Evolutionary conservation across 2,797 vertebrate genomes (phyloP), one percentile per base, ranked within the genome.

Genomic region (Cynopterus sphinx): DNA sequence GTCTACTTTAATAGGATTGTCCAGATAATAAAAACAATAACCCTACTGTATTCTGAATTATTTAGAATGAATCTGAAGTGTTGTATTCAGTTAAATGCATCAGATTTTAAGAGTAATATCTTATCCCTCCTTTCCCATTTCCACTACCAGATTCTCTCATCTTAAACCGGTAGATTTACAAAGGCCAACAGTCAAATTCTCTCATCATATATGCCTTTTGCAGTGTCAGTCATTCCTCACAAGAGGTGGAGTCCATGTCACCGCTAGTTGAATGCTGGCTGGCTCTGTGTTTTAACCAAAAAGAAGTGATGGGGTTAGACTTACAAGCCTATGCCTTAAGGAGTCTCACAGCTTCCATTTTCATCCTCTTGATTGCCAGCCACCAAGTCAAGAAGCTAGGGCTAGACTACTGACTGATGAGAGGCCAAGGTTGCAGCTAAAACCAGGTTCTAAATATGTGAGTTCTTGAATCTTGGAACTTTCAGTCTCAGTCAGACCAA

Each of bases 101-200:
- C 83, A 86, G 22, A 51, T 28, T 92, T 68, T 89, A 85, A 90
- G 26, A 74, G 55, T 57, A 8, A 3, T 16, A 55, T 12, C 78
- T 85, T 71, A 71, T 36, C 17, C 41, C 26, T 61, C 63, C 78
- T 68, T 87, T 96, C 87, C 46, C 65, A 90, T 94, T 84, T 57
- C 59, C 49, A 36, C 36, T 65, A 53, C 39, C 39, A 93, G 59
- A 75, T 71, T 77, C 61, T 87, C 81, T 95, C 33, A 16, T 74
- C 36, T 90, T n/a, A 51, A 61, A 22, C 11, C 85, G 31, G n/a
- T 46, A 68, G 74, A 75, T 33, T 10, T 28, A 59, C 73, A 88
- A 93, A 95, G 83, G 73, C 70, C 73, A 39, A 61, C 5, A 51
- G 33, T 17, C 22, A 57, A 24, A 21, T 10, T 21, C 39, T 81